phyloP scores from a whole-genome alignment of 2,797 vertebrate species.

The Macrochelys suwanniensis region DNA sequence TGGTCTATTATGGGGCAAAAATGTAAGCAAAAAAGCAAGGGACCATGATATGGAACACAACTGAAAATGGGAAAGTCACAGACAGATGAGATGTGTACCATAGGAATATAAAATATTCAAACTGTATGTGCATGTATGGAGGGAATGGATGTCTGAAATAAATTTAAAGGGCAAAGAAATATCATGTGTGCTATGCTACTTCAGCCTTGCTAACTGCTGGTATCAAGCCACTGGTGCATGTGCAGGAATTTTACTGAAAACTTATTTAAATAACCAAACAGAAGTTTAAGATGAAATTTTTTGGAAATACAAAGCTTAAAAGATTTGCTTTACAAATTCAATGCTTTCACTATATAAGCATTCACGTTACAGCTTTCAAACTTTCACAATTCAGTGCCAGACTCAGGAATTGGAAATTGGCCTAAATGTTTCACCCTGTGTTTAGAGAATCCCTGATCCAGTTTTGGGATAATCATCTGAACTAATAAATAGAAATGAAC shows the following conservation, averaged over 20 bases:
- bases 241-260: not conserved
- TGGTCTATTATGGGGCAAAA: not conserved
- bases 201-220: not conserved
- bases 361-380: not conserved
- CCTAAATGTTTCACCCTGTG: not conserved
- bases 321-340: constrained; percentile 5
- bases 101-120: not conserved
- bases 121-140: not conserved
- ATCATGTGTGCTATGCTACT: not conserved
- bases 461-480: not conserved
- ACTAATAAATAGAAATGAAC: not conserved
- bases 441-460: not conserved
- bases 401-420: not conserved
- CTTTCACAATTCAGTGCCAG: not conserved
- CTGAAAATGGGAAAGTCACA: not conserved
- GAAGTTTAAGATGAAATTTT: not conserved
- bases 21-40: not conserved
- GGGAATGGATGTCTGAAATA: not conserved
- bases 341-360: not conserved
- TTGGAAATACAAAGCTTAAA: not conserved
- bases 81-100: not conserved
- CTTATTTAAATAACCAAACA: not conserved
- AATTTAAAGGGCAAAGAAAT: not conserved
- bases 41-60: not conserved
- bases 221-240: not conserved